phyloP scores from a whole-genome alignment of 2,797 vertebrate genomes.

The Myripristis jacobus region DNA sequence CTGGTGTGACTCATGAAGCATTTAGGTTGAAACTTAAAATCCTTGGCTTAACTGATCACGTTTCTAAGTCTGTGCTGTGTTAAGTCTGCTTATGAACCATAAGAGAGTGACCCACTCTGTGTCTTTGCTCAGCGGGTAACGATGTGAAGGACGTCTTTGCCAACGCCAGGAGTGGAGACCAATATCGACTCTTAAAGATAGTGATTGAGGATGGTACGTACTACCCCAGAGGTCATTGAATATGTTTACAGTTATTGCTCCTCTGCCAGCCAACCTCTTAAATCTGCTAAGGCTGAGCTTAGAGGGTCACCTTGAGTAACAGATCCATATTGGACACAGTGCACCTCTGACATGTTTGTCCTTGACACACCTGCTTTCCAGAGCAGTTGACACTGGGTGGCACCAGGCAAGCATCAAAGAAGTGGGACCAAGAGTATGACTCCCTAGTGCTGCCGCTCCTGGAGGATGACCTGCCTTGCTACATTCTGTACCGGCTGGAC shows the following conservation, averaged over 20 bases:
- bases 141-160: conserved; percentile 93
- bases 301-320: conserved; percentile 1
- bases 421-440: conserved; percentile 96
- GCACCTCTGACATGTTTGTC: conserved; percentile 27
- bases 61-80: not conserved
- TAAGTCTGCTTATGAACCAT: not conserved
- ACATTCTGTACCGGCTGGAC: conserved; percentile 95
- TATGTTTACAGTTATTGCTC: conserved; percentile 19
- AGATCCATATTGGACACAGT: not conserved
- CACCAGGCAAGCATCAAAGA: conserved; percentile 82
- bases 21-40: conserved; percentile 1
- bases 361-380: conserved; percentile 72
- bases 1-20: not conserved
- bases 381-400: conserved; percentile 91
- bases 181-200: conserved; percentile 92
- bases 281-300: conserved; percentile 8
- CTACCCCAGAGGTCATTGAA: not conserved
- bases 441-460: conserved; percentile 89
- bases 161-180: conserved; percentile 89
- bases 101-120: conserved; percentile 14
- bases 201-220: conserved; percentile 93
- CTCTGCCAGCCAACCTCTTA: conserved; percentile 23
- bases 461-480: conserved; percentile 91
- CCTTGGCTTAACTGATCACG: not conserved
- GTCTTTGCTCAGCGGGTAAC: conserved; percentile 84